Base-by-base conservation (phyloP, 2,888 invertebrate species). In the Lordiphosa andalusiaca region DNA sequence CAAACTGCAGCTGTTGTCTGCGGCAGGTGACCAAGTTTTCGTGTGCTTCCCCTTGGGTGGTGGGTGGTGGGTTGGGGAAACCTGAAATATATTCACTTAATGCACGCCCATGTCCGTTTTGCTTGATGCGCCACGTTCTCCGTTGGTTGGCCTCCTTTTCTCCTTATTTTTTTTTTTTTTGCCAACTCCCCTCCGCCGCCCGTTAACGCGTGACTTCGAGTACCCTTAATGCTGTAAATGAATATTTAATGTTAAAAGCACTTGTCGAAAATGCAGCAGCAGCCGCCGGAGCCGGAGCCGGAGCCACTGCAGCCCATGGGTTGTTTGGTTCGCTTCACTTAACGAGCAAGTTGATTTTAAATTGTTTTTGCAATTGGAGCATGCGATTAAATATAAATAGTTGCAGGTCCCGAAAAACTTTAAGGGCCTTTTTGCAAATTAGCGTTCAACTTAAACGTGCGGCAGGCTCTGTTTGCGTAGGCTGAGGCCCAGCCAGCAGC, bases 191-290 rank as follows among this genome's bases (percentile, higher is more conserved):
- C 33, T 35, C 41, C 23, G 19, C 16, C 35, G 10, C 38, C 78
- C 80, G 80, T 80, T 80, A 80, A 80, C 80, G 84, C 84, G 80
- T 80, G 80, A 80, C 80, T 80, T 80, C 80, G 72, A 80, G 85
- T 83, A 81, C 84, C 81, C 85, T 82, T 82, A 82, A 85, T 85
- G 85, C 81, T 77, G 84, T 76, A 85, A 82, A 82, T 82, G 85
- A 83, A 82, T 85, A 82, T 82, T 82, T 82, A 82, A 82, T 82
- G 84, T 83, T 83, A 83, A 82, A 85, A 85, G 80, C 80, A 80
- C 80, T 80, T 80, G 80, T 82, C 80, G 84, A 80, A 77, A 80
- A 80, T 84, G 80, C 84, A 84, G 69, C 70, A 69, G 65, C 50
- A 60, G 53, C 30, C 57, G 55, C 46, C 58, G 55, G 53, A 69